Base-by-base conservation (phyloP, 2,888 invertebrate species). In the Paralinhomoeus sp. region DNA sequence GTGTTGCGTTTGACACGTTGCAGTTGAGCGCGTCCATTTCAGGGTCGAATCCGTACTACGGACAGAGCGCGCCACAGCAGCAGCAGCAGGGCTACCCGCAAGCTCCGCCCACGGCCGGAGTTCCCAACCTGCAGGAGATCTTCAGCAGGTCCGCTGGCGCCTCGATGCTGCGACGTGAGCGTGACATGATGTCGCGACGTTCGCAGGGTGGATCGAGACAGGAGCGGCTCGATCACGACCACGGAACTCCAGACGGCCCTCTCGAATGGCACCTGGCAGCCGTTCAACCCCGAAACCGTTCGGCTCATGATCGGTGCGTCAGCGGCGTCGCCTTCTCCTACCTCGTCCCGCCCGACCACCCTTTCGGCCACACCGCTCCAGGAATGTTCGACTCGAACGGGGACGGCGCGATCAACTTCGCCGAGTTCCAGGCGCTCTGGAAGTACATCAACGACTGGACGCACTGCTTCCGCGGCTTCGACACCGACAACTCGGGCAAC, bases 381-480 rank as follows among this genome's bases (percentile, higher is more conserved):
- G 71, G 70, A 40, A 73, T 93, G 89, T 91, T 87, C 70, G 93
- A 97, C 64, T 75, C 76, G 50, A 78, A 81, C 57, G 78, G 76
- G 57, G 73, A 76, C 56, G 89, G 89, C 9, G 78, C 78, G 1
- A 84, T 97, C 44, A 78, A 75, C 54, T 93, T 91, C 65, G 78
- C 85, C 57, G 89, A 93, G 64, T 97, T 97, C 66, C 80, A 81
- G 17, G 78, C 83, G 0, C 68, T 97, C 1, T 97, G 93, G 93
- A 85, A 87, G 62, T 97, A 91, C 65, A 82, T 97, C 0, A 84
- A 81, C 7, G 91, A 93, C 58, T 97, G 93, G 93, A 85, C 91
- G 62, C 78, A 75, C 57, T 87, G 85, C 62, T 97, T 97, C 65
- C 74, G 81, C 37, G 77, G 80, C 1, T 93, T 87, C 62, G 97